Percentiles rank a stretch among this genome's conserved stretches.
These are phyloP conservation scores for Sorex araneus DNA, from an alignment of 2,113 vertebrate species.

Conservation along the genomic window DNA sequence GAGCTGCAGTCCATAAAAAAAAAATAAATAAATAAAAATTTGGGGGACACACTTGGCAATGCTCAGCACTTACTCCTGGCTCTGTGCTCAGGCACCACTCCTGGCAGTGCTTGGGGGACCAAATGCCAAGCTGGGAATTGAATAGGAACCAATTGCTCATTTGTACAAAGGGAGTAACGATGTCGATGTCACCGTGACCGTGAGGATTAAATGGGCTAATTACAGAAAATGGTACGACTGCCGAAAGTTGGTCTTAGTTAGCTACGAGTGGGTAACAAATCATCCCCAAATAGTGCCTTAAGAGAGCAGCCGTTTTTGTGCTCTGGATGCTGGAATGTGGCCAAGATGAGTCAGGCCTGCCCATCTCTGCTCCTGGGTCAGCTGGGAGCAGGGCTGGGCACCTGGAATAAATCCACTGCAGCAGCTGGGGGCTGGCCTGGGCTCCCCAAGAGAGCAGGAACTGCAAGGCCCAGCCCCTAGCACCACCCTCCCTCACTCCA, in stretches of 20 bases:
- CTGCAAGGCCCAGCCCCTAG: too few species aligned
- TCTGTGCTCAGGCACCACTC: too few species aligned
- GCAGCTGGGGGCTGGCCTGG: too few species aligned
- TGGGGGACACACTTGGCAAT: too few species aligned
- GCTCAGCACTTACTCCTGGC: too few species aligned
- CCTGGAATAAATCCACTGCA: too few species aligned
- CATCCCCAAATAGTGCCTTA: not conserved
- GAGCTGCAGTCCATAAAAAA: too few species aligned
- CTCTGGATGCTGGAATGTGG: not conserved
- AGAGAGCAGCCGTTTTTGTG: not conserved
- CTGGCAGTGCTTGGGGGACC: not conserved
- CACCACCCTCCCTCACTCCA: not conserved
- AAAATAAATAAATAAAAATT: too few species aligned
- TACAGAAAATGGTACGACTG: not conserved
- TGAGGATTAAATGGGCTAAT: not conserved
- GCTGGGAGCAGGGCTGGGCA: not conserved
- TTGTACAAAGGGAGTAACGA: not conserved
- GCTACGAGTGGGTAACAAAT: slow-evolving; percentile 25
- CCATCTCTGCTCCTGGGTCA: not conserved
- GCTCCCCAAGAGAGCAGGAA: not conserved
- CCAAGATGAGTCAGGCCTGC: not conserved
- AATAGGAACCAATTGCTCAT: not conserved
- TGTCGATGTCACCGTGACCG: not conserved
- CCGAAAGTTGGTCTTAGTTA: slow-evolving; percentile 2
- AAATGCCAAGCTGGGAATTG: too few species aligned